These are phyloP conservation scores for Chromis chromis DNA, from an alignment of 2,797 vertebrate species.

Conservation along the genomic window DNA sequence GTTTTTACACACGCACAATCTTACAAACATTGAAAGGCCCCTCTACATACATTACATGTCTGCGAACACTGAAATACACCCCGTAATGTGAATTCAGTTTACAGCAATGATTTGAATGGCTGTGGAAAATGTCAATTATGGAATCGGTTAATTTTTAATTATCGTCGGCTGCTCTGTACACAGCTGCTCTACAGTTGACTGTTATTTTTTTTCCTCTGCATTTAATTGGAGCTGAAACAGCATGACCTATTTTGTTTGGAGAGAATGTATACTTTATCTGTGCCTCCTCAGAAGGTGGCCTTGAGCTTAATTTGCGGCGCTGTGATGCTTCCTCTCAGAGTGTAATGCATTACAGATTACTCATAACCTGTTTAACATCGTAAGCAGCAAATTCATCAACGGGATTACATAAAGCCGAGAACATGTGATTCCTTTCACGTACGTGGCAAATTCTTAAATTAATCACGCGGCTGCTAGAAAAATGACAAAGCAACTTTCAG, in stretches of 20 bases:
- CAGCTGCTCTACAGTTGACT: conserved; percentile 73
- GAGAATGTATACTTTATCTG: conserved; percentile 80
- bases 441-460: conserved; percentile 42
- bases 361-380: conserved; percentile 67
- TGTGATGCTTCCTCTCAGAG: conserved; percentile 55
- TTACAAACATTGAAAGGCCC: conserved; percentile 70
- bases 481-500: conserved; percentile 54
- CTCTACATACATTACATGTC: conserved; percentile 73
- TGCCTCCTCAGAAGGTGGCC: conserved; percentile 81
- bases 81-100: conserved; percentile 61
- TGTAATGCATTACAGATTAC: conserved; percentile 63
- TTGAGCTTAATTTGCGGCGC: conserved; percentile 78
- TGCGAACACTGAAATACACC: conserved; percentile 52
- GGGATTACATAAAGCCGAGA: conserved; percentile 62
- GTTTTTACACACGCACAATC: conserved; percentile 80
- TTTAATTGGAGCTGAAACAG: conserved; percentile 87
- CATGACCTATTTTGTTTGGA: conserved; percentile 86
- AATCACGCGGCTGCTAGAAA: conserved; percentile 41
- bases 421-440: conserved; percentile 41
- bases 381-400: conserved; percentile 60
- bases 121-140: conserved; percentile 77
- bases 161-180: conserved; percentile 68
- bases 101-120: conserved; percentile 61
- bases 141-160: conserved; percentile 84
- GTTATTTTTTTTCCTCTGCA: conserved; percentile 67